Base-by-base conservation (phyloP, 2,888 invertebrate species). In the Drepana falcataria region DNA sequence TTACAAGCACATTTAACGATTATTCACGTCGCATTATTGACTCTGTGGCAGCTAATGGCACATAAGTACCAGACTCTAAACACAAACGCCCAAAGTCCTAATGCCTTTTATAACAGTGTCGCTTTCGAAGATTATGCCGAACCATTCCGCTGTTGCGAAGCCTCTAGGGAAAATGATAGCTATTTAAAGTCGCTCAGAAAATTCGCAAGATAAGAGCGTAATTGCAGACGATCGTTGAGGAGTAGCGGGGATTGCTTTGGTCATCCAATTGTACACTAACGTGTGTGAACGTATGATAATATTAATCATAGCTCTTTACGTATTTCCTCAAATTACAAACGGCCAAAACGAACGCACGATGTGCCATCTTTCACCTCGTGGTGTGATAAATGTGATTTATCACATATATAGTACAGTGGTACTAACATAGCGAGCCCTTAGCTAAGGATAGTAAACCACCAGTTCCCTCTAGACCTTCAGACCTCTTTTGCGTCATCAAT, bases 121-220 rank as follows among this genome's bases (percentile, higher is more conserved):
- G 66, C 77, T 80, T 67, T 65, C 58, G 71, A 61, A 75, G 75
- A 80, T 79, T 78, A 75, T 75, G 71, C 70, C 61, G 61, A 60
- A 66, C 61, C 71, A 72, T 76, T 79, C 71, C 67, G 66, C 69
- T 69, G 73, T 73, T 71, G 66, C 73, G 66, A 76, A 75, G 69
- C 69, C 80, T 70, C 77, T 61, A 69, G 75, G 75, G 81, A 80
- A 85, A 84, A 84, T 81, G 81, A 81, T 81, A 75, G 81, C 83
- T 81, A 83, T 85, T 85, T 85, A 85, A 85, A 85, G 79, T 81
- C 81, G 79, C 78, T 84, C 78, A 79, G 82, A 82, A 84, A 81
- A 83, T 84, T 83, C 83, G 77, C 79, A 83, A 81, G 85, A 85
- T 85, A 85, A 85, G 80, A 69, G 66, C 65, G 81, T 85, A 85